Conservation (phyloP, 2,797 vertebrate species). For the Ptychadena robeensis region DNA sequence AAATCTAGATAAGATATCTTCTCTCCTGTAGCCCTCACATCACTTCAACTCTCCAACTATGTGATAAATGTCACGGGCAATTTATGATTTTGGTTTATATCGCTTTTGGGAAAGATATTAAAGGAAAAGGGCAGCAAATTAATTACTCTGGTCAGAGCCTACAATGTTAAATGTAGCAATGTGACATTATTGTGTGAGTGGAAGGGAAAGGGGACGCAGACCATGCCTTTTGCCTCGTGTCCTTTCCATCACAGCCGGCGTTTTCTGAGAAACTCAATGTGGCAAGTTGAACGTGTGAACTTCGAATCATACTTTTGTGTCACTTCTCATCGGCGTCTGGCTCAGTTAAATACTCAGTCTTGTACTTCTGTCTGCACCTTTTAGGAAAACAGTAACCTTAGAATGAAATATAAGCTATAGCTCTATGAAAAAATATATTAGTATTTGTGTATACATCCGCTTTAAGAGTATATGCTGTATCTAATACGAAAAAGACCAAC, state of each 20-base stretch:
- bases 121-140: constrained; percentile 58
- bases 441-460: too few species aligned
- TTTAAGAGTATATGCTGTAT: too few species aligned
- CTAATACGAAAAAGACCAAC: too few species aligned
- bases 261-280: not conserved
- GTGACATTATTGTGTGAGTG: constrained; percentile 36
- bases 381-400: not conserved
- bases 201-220: not conserved
- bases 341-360: too few species aligned
- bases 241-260: constrained; percentile 20
- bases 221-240: not conserved
- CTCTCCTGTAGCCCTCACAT: constrained; percentile 15
- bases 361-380: not conserved
- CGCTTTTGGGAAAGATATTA: constrained; percentile 56
- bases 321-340: too few species aligned
- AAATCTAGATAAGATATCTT: constrained; percentile 53
- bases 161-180: constrained; percentile 29
- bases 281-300: not conserved
- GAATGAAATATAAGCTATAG: too few species aligned
- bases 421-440: too few species aligned
- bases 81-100: constrained; percentile 55
- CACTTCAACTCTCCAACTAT: constrained; percentile 46
- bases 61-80: constrained; percentile 57
- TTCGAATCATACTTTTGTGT: not conserved
- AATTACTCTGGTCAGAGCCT: constrained; percentile 48